phyloP scores from a whole-genome alignment of 2,113 vertebrate species.

The Podocnemis expansa region DNA sequence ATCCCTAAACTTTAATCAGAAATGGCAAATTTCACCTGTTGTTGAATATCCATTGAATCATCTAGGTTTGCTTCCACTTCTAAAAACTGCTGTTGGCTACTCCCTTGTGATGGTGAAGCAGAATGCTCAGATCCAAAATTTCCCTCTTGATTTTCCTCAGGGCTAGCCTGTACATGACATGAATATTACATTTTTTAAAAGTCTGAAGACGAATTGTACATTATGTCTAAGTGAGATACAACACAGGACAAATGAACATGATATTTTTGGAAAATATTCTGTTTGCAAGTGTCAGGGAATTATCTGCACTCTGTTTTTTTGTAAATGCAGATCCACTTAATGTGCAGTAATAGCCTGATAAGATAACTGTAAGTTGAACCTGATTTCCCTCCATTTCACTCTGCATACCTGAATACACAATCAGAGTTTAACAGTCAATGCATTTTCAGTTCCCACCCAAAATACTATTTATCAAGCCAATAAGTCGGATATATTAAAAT shows the following conservation, averaged over 20 bases:
- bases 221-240: background rate
- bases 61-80: slow-evolving; percentile 90
- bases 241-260: background rate
- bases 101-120: slow-evolving; percentile 85
- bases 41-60: slow-evolving; percentile 96
- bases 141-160: slow-evolving; percentile 89
- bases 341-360: background rate
- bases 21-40: slow-evolving; percentile 83
- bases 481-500: background rate
- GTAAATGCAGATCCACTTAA: background rate
- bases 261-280: background rate
- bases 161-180: slow-evolving; percentile 71
- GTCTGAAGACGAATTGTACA: background rate
- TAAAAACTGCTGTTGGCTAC: slow-evolving; percentile 88
- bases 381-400: background rate
- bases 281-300: background rate
- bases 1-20: background rate
- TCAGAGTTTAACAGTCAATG: background rate
- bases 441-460: background rate
- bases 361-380: background rate
- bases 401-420: background rate
- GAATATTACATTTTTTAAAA: background rate
- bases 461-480: background rate
- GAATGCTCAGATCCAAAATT: slow-evolving; percentile 93
- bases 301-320: background rate